Evolutionary conservation across 2,888 invertebrate genomes (phyloP).

Genomic region (Drosophila recens): DNA sequence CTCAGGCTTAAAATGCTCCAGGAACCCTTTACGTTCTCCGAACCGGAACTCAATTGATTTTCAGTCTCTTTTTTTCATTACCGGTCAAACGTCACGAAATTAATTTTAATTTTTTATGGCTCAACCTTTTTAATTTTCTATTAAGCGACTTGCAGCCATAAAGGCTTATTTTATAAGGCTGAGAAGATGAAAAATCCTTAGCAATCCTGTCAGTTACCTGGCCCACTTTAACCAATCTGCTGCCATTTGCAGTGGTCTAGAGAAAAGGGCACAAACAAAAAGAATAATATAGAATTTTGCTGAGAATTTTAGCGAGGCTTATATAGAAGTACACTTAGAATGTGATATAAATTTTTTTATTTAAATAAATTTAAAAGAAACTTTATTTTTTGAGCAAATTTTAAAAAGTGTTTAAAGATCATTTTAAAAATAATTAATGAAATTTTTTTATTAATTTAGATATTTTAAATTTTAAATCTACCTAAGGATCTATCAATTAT

Average conservation of each 20-base stretch:
- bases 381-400: no score
- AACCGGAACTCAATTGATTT: slow-evolving; percentile 14
- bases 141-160: slow-evolving; percentile 55
- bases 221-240: slow-evolving; percentile 10
- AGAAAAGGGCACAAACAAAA: slow-evolving; percentile 9
- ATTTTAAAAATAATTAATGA: no score
- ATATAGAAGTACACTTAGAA: not conserved
- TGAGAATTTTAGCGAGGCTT: not conserved
- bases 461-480: no score
- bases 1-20: slow-evolving; percentile 1
- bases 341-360: not conserved
- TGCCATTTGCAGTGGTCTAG: slow-evolving; percentile 46
- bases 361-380: no score
- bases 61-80: slow-evolving; percentile 5
- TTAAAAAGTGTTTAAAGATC: no score
- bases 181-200: slow-evolving; percentile 6
- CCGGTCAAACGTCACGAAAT: slow-evolving; percentile 63
- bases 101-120: slow-evolving; percentile 77
- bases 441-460: no score
- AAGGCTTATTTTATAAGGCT: slow-evolving; percentile 41
- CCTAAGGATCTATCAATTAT: no score
- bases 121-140: slow-evolving; percentile 78
- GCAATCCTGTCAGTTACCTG: slow-evolving; percentile 29
- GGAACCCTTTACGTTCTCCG: slow-evolving; percentile 1
- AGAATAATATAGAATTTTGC: not conserved